Evolutionary conservation across 2,113 vertebrate species (phyloP), one percentile per base, ranked within the genome.

Genomic region (Ochotona princeps): DNA sequence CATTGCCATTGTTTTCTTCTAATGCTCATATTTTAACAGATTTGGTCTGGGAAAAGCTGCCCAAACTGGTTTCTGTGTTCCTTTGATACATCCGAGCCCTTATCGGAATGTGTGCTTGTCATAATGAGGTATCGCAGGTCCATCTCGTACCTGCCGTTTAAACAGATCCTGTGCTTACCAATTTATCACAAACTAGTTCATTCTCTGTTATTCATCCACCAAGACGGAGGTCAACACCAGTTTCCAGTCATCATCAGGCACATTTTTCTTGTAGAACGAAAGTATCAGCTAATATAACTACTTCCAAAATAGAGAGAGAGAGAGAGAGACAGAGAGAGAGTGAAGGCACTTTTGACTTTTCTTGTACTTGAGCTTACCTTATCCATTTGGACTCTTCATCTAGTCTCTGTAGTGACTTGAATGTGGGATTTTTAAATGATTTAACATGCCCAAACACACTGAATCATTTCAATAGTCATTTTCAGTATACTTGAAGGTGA

Each of bases 401-500:
- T 32, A n/a, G 26, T 73, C 67, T 72, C 87, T 47, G 47, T 30
- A 84, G 80, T 66, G 18, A 25, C 17, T 67, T 63, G 75, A 38
- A 30, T 74, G 83, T 83, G 69, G 86, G 70, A 69, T 11, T 83
- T 82, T 91, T 94, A 78, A 87, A 30, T 49, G 63, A 87, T 63
- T 85, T 86, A 89, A 47, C 35, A 32, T 63, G 20, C 0, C 30
- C 49, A 73, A 30, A 12, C 8, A 20, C 72, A 14, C 1, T 14
- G 65, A 89, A 21, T 60, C 57, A 86, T 61, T 92, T 87, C 47
- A 28, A 38, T 66, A 51, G 75, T 65, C 61, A 80, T 57, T 57
- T 57, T 57, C 61, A 3, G 66, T 23, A 72, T 23, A 4, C 51
- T 47, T 87, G 44, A 82, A 21, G 23, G 38, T 73, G 67, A 88